Evolutionary conservation across 2,113 vertebrate species (phyloP).

Genomic region (Microcebus ravelobensis): DNA sequence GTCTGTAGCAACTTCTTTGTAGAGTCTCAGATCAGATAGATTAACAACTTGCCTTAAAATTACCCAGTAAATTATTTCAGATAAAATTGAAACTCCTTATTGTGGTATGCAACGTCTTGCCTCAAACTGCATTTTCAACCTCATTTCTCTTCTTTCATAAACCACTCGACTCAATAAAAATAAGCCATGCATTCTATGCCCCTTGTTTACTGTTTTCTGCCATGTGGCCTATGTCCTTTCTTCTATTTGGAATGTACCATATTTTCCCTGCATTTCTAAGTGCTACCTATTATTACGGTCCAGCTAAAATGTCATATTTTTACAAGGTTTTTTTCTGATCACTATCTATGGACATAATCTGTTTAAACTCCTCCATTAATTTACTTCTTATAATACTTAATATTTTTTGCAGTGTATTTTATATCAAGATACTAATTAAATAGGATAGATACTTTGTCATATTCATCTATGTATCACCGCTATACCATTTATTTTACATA

Average conservation of each 20-base stretch:
- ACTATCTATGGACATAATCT: background rate
- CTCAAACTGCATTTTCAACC: background rate
- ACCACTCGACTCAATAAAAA: background rate
- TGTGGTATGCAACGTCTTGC: background rate
- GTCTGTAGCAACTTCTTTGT: background rate
- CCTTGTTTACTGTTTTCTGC: background rate
- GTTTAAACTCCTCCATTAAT: background rate
- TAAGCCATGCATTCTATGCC: background rate
- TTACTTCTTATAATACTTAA: background rate
- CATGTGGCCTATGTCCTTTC: background rate
- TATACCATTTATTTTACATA: background rate
- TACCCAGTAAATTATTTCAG: background rate
- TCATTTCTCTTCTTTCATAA: constrained; percentile 18
- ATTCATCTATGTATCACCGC: background rate
- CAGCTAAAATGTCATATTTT: background rate
- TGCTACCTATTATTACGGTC: background rate
- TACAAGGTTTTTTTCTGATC: background rate
- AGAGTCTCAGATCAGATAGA: background rate
- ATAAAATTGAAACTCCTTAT: background rate
- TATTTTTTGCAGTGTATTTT: background rate
- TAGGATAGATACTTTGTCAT: background rate
- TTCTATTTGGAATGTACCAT: background rate
- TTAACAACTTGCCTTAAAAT: background rate
- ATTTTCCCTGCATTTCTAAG: background rate
- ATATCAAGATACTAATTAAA: background rate